Conservation (phyloP, 2,797 vertebrate species). For the Melanotaenia parkinsoni region DNA sequence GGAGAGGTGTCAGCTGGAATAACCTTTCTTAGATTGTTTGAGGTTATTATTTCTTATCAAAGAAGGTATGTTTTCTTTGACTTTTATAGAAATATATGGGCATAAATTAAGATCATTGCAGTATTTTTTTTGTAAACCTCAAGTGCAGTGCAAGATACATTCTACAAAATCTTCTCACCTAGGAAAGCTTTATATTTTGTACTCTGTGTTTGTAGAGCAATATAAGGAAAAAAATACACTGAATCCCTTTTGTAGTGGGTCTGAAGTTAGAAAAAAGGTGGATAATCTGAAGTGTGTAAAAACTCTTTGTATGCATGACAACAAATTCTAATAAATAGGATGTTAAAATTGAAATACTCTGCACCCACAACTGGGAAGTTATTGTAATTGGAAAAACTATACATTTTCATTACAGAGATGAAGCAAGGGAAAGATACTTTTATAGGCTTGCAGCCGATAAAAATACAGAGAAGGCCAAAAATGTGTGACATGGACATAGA, state of each 20-base stretch:
- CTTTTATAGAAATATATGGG: background rate
- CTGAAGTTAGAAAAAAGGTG: background rate
- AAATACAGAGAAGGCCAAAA: background rate
- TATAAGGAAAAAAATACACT: background rate
- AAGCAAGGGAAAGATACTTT: background rate
- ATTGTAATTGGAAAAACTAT: background rate
- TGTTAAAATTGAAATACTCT: too few species aligned
- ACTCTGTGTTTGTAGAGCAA: background rate
- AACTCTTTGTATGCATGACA: background rate
- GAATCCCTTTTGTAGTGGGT: background rate
- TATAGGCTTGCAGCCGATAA: slow-evolving; percentile 5
- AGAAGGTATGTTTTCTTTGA: background rate
- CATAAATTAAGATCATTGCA: background rate
- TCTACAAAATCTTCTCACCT: background rate
- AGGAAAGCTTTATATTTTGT: background rate
- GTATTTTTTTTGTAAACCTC: background rate
- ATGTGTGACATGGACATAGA: background rate
- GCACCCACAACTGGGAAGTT: too few species aligned
- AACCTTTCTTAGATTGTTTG: background rate
- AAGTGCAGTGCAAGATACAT: background rate
- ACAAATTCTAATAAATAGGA: background rate
- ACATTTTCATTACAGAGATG: background rate
- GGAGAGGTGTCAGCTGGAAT: too few species aligned
- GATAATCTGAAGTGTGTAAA: background rate
- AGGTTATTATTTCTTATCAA: background rate